These are phyloP conservation scores for Sphaerophoria rueppellii DNA, from an alignment of 2,888 invertebrate genomes.

Conservation along the genomic window DNA sequence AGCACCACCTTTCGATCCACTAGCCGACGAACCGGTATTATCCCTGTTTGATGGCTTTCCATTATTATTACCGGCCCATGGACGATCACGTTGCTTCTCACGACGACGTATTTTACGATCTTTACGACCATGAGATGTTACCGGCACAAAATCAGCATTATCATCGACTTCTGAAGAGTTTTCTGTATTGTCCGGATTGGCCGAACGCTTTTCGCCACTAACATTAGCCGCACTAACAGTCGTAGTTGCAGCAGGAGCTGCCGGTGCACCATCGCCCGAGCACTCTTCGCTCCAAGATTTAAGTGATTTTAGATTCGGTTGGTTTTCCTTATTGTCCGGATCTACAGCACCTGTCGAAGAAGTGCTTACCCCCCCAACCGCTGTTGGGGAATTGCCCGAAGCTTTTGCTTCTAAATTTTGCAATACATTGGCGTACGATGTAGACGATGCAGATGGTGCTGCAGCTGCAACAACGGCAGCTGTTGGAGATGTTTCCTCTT, in stretches of 20 bases:
- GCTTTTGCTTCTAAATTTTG: conserved; percentile 84
- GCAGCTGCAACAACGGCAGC: conserved; percentile 59
- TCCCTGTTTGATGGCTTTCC: conserved; percentile 73
- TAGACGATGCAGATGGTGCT: conserved; percentile 81
- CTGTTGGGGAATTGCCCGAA: conserved; percentile 8
- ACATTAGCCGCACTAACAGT: conserved; percentile 40
- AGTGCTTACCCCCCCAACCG: conserved; percentile 35
- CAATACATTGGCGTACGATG: conserved; percentile 88
- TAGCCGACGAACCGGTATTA: conserved; percentile 59
- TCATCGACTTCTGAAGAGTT: conserved; percentile 81
- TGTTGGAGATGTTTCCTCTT: conserved; percentile 78
- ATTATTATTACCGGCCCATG: conserved; percentile 72
- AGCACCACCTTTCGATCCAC: conserved; percentile 49
- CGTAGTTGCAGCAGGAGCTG: conserved; percentile 65
- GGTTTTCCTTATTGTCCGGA: conserved; percentile 78
- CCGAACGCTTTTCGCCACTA: conserved; percentile 81
- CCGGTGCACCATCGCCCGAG: conserved; percentile 72
- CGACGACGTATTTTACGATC: conserved; percentile 81
- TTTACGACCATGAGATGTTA: conserved; percentile 81
- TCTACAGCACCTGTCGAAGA: conserved; percentile 60
- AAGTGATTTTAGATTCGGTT: conserved; percentile 78
- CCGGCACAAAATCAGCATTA: conserved; percentile 81
- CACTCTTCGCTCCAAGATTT: conserved; percentile 81
- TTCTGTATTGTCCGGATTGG: conserved; percentile 78
- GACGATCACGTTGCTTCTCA: conserved; percentile 79